Evolutionary conservation across 2,888 invertebrate genomes (phyloP).

Genomic region (Merodon equestris): DNA sequence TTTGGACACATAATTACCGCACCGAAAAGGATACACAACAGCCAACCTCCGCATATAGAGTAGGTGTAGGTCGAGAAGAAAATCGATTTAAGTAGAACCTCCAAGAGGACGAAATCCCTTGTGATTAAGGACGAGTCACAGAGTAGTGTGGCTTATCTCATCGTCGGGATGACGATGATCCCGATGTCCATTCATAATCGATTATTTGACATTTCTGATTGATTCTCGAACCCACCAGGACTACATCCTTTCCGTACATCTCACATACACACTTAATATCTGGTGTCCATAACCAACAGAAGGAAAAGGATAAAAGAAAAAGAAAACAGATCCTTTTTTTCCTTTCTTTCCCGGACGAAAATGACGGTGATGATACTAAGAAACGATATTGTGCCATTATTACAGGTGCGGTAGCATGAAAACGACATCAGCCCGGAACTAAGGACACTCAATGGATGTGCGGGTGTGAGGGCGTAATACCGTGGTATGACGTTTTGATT

Average conservation of each 20-base stretch:
- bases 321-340: slow-evolving; percentile 29
- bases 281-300: background rate
- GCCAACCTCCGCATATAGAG: slow-evolving; percentile 1
- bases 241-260: slow-evolving; percentile 34
- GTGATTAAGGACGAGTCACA: slow-evolving; percentile 26
- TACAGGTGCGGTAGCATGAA: slow-evolving; percentile 68
- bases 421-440: slow-evolving; percentile 53
- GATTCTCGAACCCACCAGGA: slow-evolving; percentile 49
- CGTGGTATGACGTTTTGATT: slow-evolving; percentile 62
- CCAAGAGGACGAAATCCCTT: slow-evolving; percentile 28
- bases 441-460: slow-evolving; percentile 5
- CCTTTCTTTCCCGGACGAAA: no score
- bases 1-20: slow-evolving; percentile 59
- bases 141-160: background rate
- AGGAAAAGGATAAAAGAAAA: background rate
- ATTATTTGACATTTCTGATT: slow-evolving; percentile 68
- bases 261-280: slow-evolving; percentile 42
- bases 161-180: slow-evolving; percentile 53
- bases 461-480: slow-evolving; percentile 21
- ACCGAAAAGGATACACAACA: slow-evolving; percentile 46
- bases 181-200: slow-evolving; percentile 68
- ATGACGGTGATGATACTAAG: slow-evolving; percentile 34
- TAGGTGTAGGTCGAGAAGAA: slow-evolving; percentile 40
- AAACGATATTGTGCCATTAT: slow-evolving; percentile 57
- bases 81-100: slow-evolving; percentile 53